Percentiles rank a stretch among this genome's conserved stretches.
Conservation (phyloP, 2,888 invertebrate species). For the Piscicola geometra region DNA sequence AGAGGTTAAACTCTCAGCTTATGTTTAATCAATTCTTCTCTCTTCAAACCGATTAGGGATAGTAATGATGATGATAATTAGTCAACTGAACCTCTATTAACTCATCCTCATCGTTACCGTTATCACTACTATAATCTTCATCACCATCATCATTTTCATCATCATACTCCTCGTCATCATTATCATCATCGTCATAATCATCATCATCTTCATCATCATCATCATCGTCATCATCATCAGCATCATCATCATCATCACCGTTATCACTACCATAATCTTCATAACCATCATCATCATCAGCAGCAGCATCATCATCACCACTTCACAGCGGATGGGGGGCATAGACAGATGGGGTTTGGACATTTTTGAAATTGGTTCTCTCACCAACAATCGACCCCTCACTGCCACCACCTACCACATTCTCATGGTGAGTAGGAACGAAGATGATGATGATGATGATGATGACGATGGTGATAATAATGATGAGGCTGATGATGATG, state of each 20-base stretch:
- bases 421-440: slow-evolving; percentile 66
- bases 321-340: slow-evolving; percentile 62
- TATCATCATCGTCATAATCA: background rate
- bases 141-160: background rate
- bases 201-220: background rate
- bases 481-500: background rate
- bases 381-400: slow-evolving; percentile 83
- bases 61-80: too few species aligned
- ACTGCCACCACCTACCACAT: slow-evolving; percentile 91
- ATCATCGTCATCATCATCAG: background rate
- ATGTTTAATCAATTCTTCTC: too few species aligned
- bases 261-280: too few species aligned
- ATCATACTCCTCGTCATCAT: background rate
- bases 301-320: too few species aligned
- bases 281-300: too few species aligned
- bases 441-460: background rate
- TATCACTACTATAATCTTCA: too few species aligned
- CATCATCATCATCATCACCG: too few species aligned
- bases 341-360: slow-evolving; percentile 95
- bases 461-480: background rate
- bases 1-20: too few species aligned
- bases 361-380: slow-evolving; percentile 88
- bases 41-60: too few species aligned
- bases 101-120: too few species aligned
- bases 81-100: too few species aligned